Base-by-base conservation (phyloP, 2,113 vertebrate genomes). In the Eurypyga helias region DNA sequence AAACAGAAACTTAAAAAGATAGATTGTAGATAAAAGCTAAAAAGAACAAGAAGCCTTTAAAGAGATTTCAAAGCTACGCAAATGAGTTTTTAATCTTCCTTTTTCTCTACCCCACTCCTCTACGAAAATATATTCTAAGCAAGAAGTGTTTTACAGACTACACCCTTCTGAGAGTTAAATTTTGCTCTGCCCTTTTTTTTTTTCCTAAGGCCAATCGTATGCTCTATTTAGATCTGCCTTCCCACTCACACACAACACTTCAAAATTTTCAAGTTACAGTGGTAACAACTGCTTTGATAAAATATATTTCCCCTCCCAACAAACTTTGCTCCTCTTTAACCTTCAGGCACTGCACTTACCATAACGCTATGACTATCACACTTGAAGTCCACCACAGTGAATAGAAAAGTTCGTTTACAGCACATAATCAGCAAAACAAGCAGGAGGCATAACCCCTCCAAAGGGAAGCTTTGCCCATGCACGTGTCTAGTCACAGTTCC, bases 201-300 rank as follows among this genome's bases (percentile, higher is more conserved):
- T 81, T 69, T 85, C 70, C 90, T 60, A 87, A 89, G 65, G 77
- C 64, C 46, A 92, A 11, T 55, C 1, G 0, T 66, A 57, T 76
- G 38, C 61, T 95, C 60, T 51, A 46, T 72, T 95, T 85, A 92
- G 65, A 58, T 86, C 69, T 90, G 66, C 82, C 77, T 71, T 91
- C 89, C 94, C 83, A 92, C 89, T 94, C 75, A 60, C 65, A 51
- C 46, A 41, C 26, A 87, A 90, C 90, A 92, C 69, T 86, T 85
- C 0, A n/a, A 79, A 52, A 62, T 28, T 51, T 60, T 66, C 21
- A 89, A 58, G 69, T 62, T 78, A 18, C 48, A 83, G 82, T 0
- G 4, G 4, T 69, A 88, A 46, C 78, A 65, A 55, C 43, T 18
- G 41, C 71, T 92, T 77, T 41, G 61, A 85, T 76, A 83, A 79